Conservation (phyloP, 2,797 vertebrate species). For the Lates japonicus region DNA sequence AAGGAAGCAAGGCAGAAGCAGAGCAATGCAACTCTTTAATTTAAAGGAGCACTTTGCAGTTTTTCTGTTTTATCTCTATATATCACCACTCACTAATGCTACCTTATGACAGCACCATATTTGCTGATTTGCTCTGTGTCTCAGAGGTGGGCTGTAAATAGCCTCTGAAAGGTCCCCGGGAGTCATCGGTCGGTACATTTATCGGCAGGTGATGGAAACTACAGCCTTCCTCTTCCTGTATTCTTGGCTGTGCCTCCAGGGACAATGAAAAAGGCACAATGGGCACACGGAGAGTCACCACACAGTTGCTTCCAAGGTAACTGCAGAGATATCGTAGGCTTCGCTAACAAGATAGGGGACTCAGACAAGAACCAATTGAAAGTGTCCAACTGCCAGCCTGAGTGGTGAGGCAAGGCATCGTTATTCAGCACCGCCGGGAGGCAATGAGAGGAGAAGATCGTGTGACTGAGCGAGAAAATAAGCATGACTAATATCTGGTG, state of each 20-base stretch:
- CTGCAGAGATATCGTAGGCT: slow-evolving; percentile 33
- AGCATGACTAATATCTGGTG: slow-evolving; percentile 29
- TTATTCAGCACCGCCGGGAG: slow-evolving; percentile 25
- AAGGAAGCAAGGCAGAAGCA: slow-evolving; percentile 41
- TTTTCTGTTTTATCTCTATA: slow-evolving; percentile 24
- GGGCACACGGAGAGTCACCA: slow-evolving; percentile 37
- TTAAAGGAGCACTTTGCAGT: slow-evolving; percentile 42
- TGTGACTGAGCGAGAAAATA: slow-evolving; percentile 38
- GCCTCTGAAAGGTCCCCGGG: slow-evolving; percentile 22
- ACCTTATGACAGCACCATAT: slow-evolving; percentile 12
- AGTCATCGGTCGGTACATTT: slow-evolving; percentile 43
- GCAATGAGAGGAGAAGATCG: slow-evolving; percentile 23
- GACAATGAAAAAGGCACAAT: slow-evolving; percentile 34
- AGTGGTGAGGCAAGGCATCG: slow-evolving; percentile 1
- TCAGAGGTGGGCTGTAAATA: slow-evolving; percentile 35
- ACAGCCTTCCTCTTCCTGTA: slow-evolving; percentile 32
- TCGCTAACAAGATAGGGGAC: slow-evolving; percentile 25
- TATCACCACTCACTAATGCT: slow-evolving; percentile 5
- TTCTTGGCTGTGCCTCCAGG: slow-evolving; percentile 36
- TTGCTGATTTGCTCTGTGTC: slow-evolving; percentile 4
- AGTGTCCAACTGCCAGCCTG: slow-evolving; percentile 31
- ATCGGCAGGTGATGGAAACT: slow-evolving; percentile 47
- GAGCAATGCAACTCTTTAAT: slow-evolving; percentile 54
- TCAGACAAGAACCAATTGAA: slow-evolving; percentile 20
- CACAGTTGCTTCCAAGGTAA: slow-evolving; percentile 38